Base-by-base conservation (phyloP, 2,113 vertebrate genomes). In the Pipa parva region DNA sequence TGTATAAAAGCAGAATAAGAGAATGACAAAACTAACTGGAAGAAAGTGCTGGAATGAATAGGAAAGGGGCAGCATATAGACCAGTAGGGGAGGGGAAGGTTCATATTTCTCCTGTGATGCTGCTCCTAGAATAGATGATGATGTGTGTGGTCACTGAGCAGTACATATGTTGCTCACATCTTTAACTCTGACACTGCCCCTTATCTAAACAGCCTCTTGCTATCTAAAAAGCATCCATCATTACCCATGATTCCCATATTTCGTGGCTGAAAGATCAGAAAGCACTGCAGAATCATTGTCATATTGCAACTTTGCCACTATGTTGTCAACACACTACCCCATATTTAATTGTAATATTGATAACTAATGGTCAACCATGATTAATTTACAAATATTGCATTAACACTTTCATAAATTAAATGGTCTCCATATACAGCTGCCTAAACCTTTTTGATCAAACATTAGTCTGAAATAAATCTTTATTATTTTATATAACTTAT, bases 91-190 rank as follows among this genome's bases (percentile, higher is more conserved):
- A 57, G 42, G 39, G 24, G 20, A 31, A 36, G 52, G 26, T 22
- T 71, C 65, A 65, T 65, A 62, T 37, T 59, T 73, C 66, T 54
- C 57, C 31, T 45, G 37, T 72, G 74, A 73, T 75, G 61, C 51
- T 27, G 36, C 27, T 52, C 71, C 63, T 72, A 75, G 71, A 75
- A 75, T 75, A 75, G 71, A 31, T 31, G 49, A 70, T 71, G 74
- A 75, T 67, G 61, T 52, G 31, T 51, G 59, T 59, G 29, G 55
- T 50, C 64, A 67, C 15, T 50, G 42, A 59, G 6, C 27, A 66
- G 54, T 24, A 58, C 21, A 42, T 39, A 57, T 37, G 29, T 45
- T 51, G 33, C 55, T 50, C 45, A 68, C 8, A 45, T 68, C 64
- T 59, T 25, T 27, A 22, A 58, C 55, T 37, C 21, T 39, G 55